These are phyloP conservation scores for Brachionus manjavacas DNA, from an alignment of 1,140 invertebrate species.

Conservation along the genomic window DNA sequence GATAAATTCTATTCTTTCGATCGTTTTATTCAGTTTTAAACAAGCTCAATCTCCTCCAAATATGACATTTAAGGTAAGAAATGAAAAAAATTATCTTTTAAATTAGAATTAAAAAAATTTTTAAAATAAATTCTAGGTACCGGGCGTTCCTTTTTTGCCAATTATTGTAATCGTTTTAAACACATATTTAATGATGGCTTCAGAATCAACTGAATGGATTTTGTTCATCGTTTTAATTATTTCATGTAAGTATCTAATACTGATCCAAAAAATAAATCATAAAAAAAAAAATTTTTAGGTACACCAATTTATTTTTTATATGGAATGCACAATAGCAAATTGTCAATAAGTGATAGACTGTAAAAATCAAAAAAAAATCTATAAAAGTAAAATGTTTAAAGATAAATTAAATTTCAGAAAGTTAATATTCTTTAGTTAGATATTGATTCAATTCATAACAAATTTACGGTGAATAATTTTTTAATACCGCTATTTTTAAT, in stretches of 20 bases:
- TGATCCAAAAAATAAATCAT: neutral
- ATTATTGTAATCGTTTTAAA: slow-evolving; percentile 7
- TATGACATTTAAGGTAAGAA: neutral
- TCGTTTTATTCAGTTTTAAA: slow-evolving; percentile 14
- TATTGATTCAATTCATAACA: too few species aligned
- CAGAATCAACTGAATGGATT: slow-evolving; percentile 26
- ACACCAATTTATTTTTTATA: slow-evolving; percentile 22
- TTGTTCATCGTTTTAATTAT: neutral
- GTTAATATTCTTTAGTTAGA: too few species aligned
- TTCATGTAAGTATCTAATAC: neutral
- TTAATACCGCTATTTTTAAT: too few species aligned
- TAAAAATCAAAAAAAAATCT: neutral
- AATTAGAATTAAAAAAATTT: too few species aligned
- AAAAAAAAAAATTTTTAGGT: neutral
- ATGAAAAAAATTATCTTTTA: neutral
- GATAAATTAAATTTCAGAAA: too few species aligned
- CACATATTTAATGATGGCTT: slow-evolving; percentile 32
- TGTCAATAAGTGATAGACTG: neutral
- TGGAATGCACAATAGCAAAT: neutral
- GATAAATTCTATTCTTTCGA: neutral
- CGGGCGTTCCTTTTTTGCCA: slow-evolving; percentile 28
- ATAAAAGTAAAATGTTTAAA: neutral
- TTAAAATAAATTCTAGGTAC: neutral
- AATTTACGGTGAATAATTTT: too few species aligned
- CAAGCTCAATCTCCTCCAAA: neutral